Percentiles rank a stretch among this genome's conserved stretches.
These are phyloP conservation scores for Acomys russatus DNA, from an alignment of 2,797 vertebrate genomes.

Conservation along the genomic window DNA sequence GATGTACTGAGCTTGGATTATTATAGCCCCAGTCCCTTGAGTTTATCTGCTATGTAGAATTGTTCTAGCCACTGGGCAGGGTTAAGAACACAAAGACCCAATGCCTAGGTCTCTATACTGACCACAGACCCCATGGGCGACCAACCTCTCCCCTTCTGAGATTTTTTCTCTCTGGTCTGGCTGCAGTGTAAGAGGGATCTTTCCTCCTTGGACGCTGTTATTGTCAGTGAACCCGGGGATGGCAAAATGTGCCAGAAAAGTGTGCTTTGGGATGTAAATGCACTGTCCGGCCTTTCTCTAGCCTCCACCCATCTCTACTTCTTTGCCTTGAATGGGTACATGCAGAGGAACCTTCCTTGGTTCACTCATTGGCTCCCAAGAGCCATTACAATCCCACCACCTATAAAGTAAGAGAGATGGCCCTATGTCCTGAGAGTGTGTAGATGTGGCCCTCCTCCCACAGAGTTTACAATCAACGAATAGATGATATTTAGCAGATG, in stretches of 20 bases:
- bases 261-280: too few species aligned
- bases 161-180: not conserved
- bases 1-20: not conserved
- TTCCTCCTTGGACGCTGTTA: not conserved
- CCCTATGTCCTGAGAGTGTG: not conserved
- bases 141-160: not conserved
- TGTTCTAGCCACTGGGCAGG: not conserved
- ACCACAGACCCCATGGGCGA: not conserved
- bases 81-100: not conserved
- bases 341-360: not conserved
- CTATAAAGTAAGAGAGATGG: not conserved
- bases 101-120: not conserved
- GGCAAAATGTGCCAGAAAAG: not conserved
- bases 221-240: not conserved
- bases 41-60: not conserved
- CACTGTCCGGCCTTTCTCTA: not conserved
- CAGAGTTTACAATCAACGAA: not conserved
- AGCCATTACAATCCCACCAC: not conserved
- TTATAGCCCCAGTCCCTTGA: too few species aligned
- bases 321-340: not conserved
- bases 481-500: not conserved
- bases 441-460: not conserved
- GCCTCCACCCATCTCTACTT: not conserved
- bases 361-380: not conserved
- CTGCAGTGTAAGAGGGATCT: not conserved